Conservation (phyloP, 1,140 invertebrate species). For the Lineus longissimus region DNA sequence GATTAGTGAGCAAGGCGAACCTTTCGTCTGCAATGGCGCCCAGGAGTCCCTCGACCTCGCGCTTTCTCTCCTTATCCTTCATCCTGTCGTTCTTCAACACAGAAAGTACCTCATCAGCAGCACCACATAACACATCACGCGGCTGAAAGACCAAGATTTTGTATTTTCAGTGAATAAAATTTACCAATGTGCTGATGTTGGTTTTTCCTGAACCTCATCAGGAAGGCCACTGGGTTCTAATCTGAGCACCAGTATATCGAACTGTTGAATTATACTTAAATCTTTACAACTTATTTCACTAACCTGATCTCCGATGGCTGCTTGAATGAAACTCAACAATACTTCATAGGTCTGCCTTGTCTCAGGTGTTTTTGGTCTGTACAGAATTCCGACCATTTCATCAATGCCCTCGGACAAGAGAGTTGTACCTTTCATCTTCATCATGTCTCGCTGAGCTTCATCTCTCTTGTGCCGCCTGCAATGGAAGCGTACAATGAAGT, state of each 20-base stretch:
- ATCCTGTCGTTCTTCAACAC: conserved; percentile 93
- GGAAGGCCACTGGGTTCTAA: too few relatives aligned
- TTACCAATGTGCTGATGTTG: neutral
- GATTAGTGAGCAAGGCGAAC: conserved; percentile 90
- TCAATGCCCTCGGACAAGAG: conserved; percentile 83
- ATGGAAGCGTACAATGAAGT: conserved; percentile 45
- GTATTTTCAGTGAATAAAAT: neutral
- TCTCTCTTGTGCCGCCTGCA: conserved; percentile 58
- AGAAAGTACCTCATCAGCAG: conserved; percentile 94
- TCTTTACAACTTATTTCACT: too few relatives aligned
- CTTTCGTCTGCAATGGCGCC: conserved; percentile 87
- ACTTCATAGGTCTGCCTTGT: conserved; percentile 96
- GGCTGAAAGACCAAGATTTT: conserved; percentile 63
- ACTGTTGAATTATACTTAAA: too few relatives aligned
- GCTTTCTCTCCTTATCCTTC: conserved; percentile 90
- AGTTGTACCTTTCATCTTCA: conserved; percentile 81
- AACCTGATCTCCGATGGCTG: conserved; percentile 93
- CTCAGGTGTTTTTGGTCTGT: conserved; percentile 95
- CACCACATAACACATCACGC: conserved; percentile 91
- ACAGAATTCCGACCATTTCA: conserved; percentile 89
- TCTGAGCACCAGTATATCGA: too few relatives aligned
- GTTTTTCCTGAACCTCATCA: too few relatives aligned
- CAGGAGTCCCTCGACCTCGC: conserved; percentile 81
- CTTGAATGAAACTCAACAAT: conserved; percentile 92
- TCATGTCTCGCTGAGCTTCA: conserved; percentile 86